phyloP scores from a whole-genome alignment of 2,113 vertebrate species.

The Eulemur macaco region DNA sequence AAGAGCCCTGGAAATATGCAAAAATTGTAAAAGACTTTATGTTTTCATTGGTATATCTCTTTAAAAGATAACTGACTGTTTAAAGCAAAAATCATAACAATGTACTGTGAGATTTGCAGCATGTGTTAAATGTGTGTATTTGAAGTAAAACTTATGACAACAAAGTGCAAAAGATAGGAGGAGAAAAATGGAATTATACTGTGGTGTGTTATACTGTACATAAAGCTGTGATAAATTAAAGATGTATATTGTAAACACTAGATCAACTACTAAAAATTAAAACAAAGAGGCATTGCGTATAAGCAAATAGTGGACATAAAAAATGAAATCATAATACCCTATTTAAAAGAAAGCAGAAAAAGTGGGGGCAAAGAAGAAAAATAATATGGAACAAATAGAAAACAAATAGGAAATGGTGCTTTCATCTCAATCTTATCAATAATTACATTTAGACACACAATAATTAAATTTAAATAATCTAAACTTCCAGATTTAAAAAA shows the following conservation, averaged over 20 bases:
- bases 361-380: background rate
- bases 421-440: background rate
- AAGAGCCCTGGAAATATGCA: background rate
- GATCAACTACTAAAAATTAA: background rate
- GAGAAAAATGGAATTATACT: background rate
- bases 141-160: background rate
- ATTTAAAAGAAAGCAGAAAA: background rate
- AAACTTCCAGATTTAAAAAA: background rate
- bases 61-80: background rate
- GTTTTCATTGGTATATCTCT: background rate
- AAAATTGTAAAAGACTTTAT: background rate
- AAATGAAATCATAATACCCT: background rate
- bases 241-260: background rate
- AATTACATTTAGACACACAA: background rate
- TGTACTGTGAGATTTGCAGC: too few species aligned
- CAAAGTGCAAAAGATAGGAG: background rate
- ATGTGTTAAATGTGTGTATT: fast-evolving
- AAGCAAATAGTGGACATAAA: background rate
- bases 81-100: background rate
- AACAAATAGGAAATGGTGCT: background rate
- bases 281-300: background rate
- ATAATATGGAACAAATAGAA: background rate
- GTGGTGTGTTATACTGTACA: background rate
- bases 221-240: background rate
- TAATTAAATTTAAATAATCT: background rate